A percentile compares a stretch with the other conserved stretches of the same genome.
phyloP scores from a whole-genome alignment of 2,888 invertebrate genomes.

The Tipula lateralis region DNA sequence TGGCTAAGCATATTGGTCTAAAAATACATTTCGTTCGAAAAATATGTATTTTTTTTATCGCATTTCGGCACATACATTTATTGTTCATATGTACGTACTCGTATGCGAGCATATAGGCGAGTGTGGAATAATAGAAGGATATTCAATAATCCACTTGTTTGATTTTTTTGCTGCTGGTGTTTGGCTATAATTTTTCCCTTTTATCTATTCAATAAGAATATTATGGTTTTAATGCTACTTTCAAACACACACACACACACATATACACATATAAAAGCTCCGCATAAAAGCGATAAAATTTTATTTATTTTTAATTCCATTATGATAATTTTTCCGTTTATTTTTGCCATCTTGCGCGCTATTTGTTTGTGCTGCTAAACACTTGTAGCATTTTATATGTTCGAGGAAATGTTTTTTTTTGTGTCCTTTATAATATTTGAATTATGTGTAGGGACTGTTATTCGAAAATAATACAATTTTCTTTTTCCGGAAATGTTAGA shows the following conservation, averaged over 20 bases:
- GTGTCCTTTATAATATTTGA: background rate
- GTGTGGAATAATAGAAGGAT: background rate
- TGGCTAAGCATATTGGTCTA: background rate
- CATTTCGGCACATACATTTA: background rate
- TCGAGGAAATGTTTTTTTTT: background rate
- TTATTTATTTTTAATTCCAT: conserved; percentile 19
- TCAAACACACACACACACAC: background rate
- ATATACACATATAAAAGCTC: background rate
- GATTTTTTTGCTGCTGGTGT: conserved; percentile 13
- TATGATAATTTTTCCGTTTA: conserved; percentile 11
- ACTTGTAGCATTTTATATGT: background rate
- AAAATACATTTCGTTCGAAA: background rate
- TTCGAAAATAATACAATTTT: background rate
- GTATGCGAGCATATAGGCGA: background rate
- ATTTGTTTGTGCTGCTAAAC: background rate
- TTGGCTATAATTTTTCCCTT: conserved; percentile 19
- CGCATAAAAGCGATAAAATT: background rate
- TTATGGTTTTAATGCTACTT: background rate
- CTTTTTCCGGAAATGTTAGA: background rate
- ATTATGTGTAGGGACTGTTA: background rate
- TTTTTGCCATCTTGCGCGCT: background rate
- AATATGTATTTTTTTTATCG: background rate
- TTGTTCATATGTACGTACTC: background rate
- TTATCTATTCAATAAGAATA: conserved; percentile 15
- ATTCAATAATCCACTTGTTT: conserved; percentile 19